Percentiles rank a stretch among this genome's conserved stretches.
These are phyloP conservation scores for Polyommatus icarus DNA, from an alignment of 2,888 invertebrate genomes.

Conservation along the genomic window DNA sequence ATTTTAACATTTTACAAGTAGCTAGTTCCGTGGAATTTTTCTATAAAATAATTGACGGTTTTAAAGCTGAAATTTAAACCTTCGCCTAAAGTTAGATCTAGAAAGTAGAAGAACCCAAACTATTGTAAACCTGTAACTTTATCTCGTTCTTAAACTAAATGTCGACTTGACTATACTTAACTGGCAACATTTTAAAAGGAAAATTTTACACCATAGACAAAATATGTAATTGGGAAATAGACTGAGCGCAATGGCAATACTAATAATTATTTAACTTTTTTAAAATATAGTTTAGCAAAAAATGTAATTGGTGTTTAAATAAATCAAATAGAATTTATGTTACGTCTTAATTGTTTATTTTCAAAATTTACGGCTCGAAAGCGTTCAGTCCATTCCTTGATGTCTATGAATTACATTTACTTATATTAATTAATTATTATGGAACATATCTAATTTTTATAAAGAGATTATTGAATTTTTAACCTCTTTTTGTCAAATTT, in stretches of 20 bases:
- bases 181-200: slow-evolving; percentile 28
- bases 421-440: slow-evolving; percentile 22
- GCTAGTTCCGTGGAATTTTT: slow-evolving; percentile 64
- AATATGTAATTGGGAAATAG: not conserved
- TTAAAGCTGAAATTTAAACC: slow-evolving; percentile 49
- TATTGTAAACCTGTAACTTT: slow-evolving; percentile 61
- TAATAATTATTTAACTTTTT: not conserved
- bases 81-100: slow-evolving; percentile 49
- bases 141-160: slow-evolving; percentile 47
- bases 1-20: slow-evolving; percentile 71
- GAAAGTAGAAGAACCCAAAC: slow-evolving; percentile 66
- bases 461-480: slow-evolving; percentile 51
- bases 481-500: slow-evolving; percentile 53
- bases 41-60: slow-evolving; percentile 51
- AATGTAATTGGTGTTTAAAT: not conserved
- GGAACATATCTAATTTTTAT: slow-evolving; percentile 71
- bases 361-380: not conserved
- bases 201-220: slow-evolving; percentile 16
- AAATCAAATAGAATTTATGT: not conserved
- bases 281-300: not conserved
- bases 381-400: slow-evolving; percentile 4
- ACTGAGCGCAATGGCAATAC: not conserved
- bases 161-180: slow-evolving; percentile 5
- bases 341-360: not conserved
- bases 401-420: slow-evolving; percentile 22